Evolutionary conservation across 2,797 vertebrate species (phyloP), one percentile per base, ranked within the genome.

Genomic region (Halcyon chelicuti): DNA sequence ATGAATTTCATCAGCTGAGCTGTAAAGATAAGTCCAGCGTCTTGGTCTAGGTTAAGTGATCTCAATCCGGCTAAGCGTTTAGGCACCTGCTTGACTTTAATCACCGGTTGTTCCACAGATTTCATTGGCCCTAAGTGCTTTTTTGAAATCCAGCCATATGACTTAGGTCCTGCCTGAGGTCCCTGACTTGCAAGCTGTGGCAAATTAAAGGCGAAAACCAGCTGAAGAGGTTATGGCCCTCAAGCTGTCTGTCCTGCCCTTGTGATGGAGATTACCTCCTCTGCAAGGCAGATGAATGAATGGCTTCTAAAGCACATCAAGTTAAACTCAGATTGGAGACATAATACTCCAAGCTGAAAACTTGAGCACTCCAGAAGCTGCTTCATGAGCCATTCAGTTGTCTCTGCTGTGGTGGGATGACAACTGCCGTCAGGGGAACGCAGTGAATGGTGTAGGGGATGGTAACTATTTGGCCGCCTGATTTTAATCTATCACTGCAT

Each of bases 21-120:
- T 71, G 37, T 37, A 35, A 73, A 70, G 73, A 25, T 28, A 75
- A 46, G 40, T 47, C 58, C 73, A 70, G 29, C 2, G 0, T 39
- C 62, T 78, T 51, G 47, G 73, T 60, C 55, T 76, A 62, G 40
- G 71, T 78, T 93, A 62, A 86, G 61, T 54, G 47, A 39, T 87
- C 71, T 90, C 80, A 61, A 1, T 74, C 86, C 37, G 3, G 57
- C 77, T 58, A 58, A 85, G 60, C 35, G 2, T 76, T 95, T 29
- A 37, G 85, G 66, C 76, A 86, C 94, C 86, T 95, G 95, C 76
- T 85, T 79, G 83, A 14, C 74, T 94, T 84, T 23, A 90, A 73
- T 88, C 88, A 44, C 80, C 0, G 0, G 51, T 88, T 90, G 58
- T 86, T 78, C 40, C 8, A 3, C 68, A 58, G 83, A 84, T 93